These are phyloP conservation scores for Ericerus pela DNA, from an alignment of 1,140 invertebrate genomes.

Conservation along the genomic window DNA sequence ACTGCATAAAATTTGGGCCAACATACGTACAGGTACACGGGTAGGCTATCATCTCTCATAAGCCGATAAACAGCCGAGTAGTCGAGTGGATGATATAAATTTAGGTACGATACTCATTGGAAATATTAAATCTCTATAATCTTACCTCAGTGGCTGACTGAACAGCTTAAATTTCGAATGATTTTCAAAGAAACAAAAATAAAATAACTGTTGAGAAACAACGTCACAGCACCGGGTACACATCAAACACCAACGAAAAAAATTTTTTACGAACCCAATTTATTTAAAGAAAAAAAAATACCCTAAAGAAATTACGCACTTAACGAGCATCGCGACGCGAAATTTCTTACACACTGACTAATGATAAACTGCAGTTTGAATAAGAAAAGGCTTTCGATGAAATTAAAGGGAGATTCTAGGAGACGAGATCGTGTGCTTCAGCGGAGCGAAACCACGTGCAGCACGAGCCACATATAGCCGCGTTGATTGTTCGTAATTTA, in stretches of 20 bases:
- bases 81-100: too few relatives aligned
- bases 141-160: conserved; percentile 10
- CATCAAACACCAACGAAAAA: neutral
- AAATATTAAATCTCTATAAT: too few relatives aligned
- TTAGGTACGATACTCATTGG: too few relatives aligned
- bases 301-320: neutral
- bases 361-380: neutral
- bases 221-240: too few relatives aligned
- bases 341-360: neutral
- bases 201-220: too few relatives aligned
- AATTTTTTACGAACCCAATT: neutral
- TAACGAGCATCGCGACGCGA: too few relatives aligned
- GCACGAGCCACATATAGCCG: conserved; percentile 4
- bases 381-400: conserved; percentile 5
- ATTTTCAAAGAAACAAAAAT: too few relatives aligned
- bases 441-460: conserved; percentile 4
- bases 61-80: too few relatives aligned
- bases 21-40: too few relatives aligned
- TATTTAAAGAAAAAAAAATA: neutral
- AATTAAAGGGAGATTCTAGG: conserved; percentile 11
- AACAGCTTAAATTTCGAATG: neutral
- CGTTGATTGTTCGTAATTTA: too few relatives aligned
- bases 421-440: conserved; percentile 6
- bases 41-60: too few relatives aligned
- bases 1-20: too few relatives aligned